Base-by-base conservation (phyloP, 1,140 invertebrate genomes). In the Melitaea cinxia region DNA sequence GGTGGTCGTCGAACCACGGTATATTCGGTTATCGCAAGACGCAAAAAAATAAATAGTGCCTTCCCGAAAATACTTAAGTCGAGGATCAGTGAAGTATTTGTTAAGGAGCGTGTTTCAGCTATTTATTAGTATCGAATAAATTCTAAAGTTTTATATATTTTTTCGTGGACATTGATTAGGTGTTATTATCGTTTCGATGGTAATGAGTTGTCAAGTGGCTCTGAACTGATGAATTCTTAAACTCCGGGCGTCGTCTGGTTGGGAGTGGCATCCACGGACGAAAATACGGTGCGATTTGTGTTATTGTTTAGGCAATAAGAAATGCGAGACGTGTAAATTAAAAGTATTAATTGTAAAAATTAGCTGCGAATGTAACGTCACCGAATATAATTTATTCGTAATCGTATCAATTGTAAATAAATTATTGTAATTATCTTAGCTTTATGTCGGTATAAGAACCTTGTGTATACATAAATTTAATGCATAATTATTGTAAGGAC, bases 381-480 rank as follows among this genome's bases (percentile, higher is more conserved):
- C 49, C 35, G 35, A 69, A 50, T 75, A 69, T 78, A 77, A 79
- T 79, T 82, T 85, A 80, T 83, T 81, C 42, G 53, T 77, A 69
- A 77, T 73, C 12, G 28, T 61, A 61, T 52, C 47, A 19, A 70
- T 75, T 89, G 84, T 89, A 89, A 82, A 89, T 88, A 88, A 78
- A 72, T 78, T 65, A 76, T 72, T 80, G 72, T 82, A 82, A 75
- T 78, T 65, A 71, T 59, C 53, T 17, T 82, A 85, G 75, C 45
- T 72, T 74, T 70, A 72, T 64, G 65, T 70, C 53, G 52, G 66
- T 59, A 50, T 80, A 78, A 83, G 81, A 57, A 82, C 71, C 73
- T 81, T 85, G 84, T 84, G 83, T 88, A 85, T 84, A 88, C 79
- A 85, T 84, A 74, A 76, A 76, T 82, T 77, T 81, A 80, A 82